phyloP scores from a whole-genome alignment of 2,797 vertebrate species.

The Anableps anableps region DNA sequence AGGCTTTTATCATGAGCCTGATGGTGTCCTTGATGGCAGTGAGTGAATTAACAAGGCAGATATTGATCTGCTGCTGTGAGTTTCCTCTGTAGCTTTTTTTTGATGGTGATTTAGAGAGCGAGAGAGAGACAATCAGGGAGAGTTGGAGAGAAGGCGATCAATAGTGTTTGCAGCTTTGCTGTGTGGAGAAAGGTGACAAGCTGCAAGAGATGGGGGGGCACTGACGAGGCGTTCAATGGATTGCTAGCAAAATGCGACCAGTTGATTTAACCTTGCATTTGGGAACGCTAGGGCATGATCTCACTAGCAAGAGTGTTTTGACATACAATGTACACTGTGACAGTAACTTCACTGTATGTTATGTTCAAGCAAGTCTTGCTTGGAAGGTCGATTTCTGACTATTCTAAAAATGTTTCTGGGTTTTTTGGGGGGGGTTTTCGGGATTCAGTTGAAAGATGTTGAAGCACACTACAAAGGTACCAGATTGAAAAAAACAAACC shows the following conservation, averaged over 20 bases:
- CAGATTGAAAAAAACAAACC: not conserved
- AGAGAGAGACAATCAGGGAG: slow-evolving; percentile 52
- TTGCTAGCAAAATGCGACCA: slow-evolving; percentile 43
- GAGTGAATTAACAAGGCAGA: slow-evolving; percentile 76
- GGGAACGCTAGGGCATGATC: slow-evolving; percentile 5
- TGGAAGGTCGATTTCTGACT: not conserved
- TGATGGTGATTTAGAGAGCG: slow-evolving; percentile 65
- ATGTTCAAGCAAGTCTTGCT: not conserved
- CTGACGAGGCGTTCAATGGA: slow-evolving; percentile 50
- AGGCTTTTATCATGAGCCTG: slow-evolving; percentile 64
- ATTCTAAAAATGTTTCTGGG: not conserved
- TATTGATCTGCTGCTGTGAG: slow-evolving; percentile 65
- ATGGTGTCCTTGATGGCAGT: slow-evolving; percentile 68
- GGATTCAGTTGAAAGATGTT: not conserved
- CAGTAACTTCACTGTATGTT: not conserved
- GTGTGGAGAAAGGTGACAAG: slow-evolving; percentile 61
- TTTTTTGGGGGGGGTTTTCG: too few relatives aligned
- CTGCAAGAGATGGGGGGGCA: slow-evolving; percentile 42
- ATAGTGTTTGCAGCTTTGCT: slow-evolving; percentile 68
- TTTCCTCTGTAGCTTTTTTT: slow-evolving; percentile 70
- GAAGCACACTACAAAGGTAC: not conserved
- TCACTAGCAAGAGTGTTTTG: not conserved
- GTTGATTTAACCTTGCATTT: slow-evolving; percentile 43
- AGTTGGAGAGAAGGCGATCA: slow-evolving; percentile 46
- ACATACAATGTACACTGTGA: not conserved